phyloP scores from a whole-genome alignment of 2,888 invertebrate genomes.

The Himalopsyche kuldschensis region DNA sequence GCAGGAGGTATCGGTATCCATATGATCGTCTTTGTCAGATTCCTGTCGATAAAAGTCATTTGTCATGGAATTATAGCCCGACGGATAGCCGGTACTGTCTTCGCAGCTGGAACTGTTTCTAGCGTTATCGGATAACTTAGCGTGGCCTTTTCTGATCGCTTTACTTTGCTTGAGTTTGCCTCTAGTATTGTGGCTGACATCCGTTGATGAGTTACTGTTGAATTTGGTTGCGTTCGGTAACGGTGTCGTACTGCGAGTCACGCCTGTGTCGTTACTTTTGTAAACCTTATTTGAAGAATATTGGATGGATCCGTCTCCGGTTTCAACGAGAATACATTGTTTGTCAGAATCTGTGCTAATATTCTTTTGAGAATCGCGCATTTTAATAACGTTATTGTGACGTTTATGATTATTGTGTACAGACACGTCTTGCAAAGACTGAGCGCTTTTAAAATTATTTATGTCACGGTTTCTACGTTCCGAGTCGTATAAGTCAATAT shows the following conservation, averaged over 20 bases:
- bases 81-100: not conserved
- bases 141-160: constrained; percentile 8
- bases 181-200: not conserved
- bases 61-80: not conserved
- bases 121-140: not conserved
- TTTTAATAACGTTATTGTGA: not conserved
- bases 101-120: constrained; percentile 24
- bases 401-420: constrained; percentile 36
- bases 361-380: not conserved
- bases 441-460: constrained; percentile 48
- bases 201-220: not conserved
- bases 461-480: not conserved
- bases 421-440: constrained; percentile 54
- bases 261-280: not conserved
- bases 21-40: not conserved
- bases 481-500: constrained; percentile 37
- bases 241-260: not conserved
- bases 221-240: not conserved
- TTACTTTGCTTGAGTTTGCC: constrained; percentile 18
- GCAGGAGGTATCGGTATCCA: not conserved
- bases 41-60: not conserved
- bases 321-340: not conserved
- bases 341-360: constrained; percentile 22
- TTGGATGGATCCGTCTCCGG: not conserved
- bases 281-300: not conserved